Evolutionary conservation across 2,888 invertebrate species (phyloP).

Genomic region (Hirtodrosophila alboralis): DNA sequence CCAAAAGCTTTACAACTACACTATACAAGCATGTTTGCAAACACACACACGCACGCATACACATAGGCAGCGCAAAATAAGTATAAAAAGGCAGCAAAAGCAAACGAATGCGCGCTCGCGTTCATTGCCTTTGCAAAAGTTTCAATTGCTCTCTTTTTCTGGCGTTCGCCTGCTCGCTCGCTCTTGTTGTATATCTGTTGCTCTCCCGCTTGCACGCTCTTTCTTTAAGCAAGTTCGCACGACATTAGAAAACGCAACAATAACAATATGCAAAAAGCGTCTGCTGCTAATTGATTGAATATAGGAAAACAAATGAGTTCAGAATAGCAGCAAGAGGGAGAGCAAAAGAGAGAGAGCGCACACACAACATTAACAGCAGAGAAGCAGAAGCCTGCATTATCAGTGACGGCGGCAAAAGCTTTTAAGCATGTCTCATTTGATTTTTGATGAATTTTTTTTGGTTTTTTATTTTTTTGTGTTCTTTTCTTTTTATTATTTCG

Average conservation of each 20-base stretch:
- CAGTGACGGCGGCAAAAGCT: slow-evolving; percentile 10
- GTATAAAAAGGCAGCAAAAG: slow-evolving; percentile 13
- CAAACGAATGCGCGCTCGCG: slow-evolving; percentile 55
- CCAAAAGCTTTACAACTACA: slow-evolving; percentile 70
- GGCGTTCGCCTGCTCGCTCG: slow-evolving; percentile 3
- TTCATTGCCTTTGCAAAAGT: slow-evolving; percentile 74
- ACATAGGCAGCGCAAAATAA: slow-evolving; percentile 3
- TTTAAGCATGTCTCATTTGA: slow-evolving; percentile 19
- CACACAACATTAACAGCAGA: slow-evolving; percentile 13
- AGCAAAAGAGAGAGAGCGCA: too few relatives aligned
- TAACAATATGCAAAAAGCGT: slow-evolving; percentile 22
- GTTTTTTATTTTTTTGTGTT: slow-evolving; percentile 8
- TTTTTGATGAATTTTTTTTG: slow-evolving; percentile 39
- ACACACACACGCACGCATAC: slow-evolving; percentile 22
- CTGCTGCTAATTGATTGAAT: slow-evolving; percentile 38
- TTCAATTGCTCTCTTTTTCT: slow-evolving; percentile 41
- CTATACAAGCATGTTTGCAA: slow-evolving; percentile 12
- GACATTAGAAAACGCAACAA: slow-evolving; percentile 47
- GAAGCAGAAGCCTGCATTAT: slow-evolving; percentile 22
- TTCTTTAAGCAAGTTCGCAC: slow-evolving; percentile 5
- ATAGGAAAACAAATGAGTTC: slow-evolving; percentile 19
- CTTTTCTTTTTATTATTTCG: background rate
- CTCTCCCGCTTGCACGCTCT: slow-evolving; percentile 5
- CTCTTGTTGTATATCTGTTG: background rate
- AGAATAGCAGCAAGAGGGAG: background rate